Conservation (phyloP, 1,140 invertebrate species). For the Thaumatotibia leucotreta region DNA sequence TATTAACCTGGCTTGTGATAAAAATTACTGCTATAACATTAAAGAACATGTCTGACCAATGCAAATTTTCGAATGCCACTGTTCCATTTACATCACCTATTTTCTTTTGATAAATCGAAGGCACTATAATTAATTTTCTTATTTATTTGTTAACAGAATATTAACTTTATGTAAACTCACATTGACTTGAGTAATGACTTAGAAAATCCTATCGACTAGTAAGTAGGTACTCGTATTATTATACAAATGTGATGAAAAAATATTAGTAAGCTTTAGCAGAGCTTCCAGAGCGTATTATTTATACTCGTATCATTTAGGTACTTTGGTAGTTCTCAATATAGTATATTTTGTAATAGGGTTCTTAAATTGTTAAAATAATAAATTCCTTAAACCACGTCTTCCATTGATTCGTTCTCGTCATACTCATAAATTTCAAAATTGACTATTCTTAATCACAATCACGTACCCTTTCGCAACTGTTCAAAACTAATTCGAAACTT, state of each 20-base stretch:
- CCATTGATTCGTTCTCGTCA: not conserved
- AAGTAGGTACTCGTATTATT: no score
- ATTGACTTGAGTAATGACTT: not conserved
- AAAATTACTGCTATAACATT: not conserved
- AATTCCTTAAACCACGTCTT: not conserved
- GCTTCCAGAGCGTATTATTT: no score
- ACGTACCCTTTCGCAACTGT: not conserved
- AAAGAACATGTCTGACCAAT: not conserved
- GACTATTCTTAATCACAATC: not conserved
- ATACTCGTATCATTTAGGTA: no score
- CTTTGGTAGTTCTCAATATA: no score
- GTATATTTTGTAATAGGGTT: no score
- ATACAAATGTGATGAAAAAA: not conserved
- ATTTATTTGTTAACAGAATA: not conserved
- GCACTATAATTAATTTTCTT: not conserved
- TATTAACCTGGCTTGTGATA: not conserved
- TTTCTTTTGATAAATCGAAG: not conserved
- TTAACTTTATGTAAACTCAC: not conserved
- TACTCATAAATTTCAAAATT: no score
- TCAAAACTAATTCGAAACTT: not conserved
- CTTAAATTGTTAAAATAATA: no score
- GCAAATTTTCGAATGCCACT: not conserved
- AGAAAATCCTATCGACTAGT: not conserved
- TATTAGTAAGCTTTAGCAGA: no score
- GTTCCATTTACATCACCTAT: not conserved